Percentiles rank a stretch among this genome's conserved stretches.
These are phyloP conservation scores for Argyrosomus japonicus DNA, from an alignment of 2,113 vertebrate species.

Conservation along the genomic window DNA sequence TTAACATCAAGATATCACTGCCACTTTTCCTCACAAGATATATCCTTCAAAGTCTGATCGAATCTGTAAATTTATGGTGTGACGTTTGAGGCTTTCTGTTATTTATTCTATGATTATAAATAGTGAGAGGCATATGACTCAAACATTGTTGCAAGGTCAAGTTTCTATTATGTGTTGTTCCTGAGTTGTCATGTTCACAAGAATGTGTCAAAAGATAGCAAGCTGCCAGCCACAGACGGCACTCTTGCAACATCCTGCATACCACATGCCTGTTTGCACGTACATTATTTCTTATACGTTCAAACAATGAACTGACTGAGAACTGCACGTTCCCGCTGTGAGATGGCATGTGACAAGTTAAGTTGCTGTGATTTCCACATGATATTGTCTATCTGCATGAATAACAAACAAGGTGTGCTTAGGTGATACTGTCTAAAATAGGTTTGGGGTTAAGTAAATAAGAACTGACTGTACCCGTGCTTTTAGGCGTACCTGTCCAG, in stretches of 20 bases:
- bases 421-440: too few species aligned
- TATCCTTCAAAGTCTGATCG: neutral
- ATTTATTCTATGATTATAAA: neutral
- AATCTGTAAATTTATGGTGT: too few species aligned
- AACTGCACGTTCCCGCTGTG: neutral
- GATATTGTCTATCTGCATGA: neutral
- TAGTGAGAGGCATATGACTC: neutral
- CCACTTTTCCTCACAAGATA: neutral
- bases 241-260: slow-evolving; percentile 4
- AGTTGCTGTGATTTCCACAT: neutral
- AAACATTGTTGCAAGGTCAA: too few species aligned
- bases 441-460: too few species aligned
- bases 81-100: neutral
- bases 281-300: neutral
- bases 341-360: neutral
- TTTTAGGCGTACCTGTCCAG: slow-evolving; percentile 87
- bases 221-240: neutral
- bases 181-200: neutral
- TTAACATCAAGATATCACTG: neutral
- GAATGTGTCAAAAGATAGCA: neutral
- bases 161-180: slow-evolving; percentile 6
- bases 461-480: neutral
- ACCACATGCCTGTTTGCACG: neutral
- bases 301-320: neutral
- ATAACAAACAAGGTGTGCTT: neutral